Evolutionary conservation across 2,888 invertebrate genomes (phyloP).

Genomic region (Drosophila putrida): DNA sequence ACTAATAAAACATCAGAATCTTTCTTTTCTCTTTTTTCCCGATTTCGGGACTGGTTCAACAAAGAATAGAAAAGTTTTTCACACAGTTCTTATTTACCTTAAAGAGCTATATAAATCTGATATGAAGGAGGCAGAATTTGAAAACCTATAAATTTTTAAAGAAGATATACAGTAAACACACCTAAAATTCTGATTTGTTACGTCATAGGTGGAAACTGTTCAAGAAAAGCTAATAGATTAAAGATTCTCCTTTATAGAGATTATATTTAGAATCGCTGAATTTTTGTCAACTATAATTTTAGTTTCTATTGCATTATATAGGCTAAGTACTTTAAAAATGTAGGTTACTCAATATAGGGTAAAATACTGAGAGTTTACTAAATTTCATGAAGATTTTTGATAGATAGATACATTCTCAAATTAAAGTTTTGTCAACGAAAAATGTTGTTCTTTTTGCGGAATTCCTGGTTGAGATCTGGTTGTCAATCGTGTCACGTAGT

Average conservation of each 20-base stretch:
- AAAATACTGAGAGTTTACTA: background rate
- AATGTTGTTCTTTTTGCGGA: background rate
- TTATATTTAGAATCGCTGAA: background rate
- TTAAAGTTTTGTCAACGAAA: background rate
- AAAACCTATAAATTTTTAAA: too few species aligned
- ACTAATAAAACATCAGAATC: too few species aligned
- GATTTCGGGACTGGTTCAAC: too few species aligned
- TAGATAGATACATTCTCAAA: background rate
- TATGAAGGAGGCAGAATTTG: too few species aligned
- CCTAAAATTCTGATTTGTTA: too few species aligned
- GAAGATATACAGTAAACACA: too few species aligned
- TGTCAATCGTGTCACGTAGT: slow-evolving; percentile 33
- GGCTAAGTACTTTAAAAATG: background rate
- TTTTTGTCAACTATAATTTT: background rate
- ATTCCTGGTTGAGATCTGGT: slow-evolving; percentile 1
- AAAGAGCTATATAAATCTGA: too few species aligned
- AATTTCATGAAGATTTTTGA: background rate
- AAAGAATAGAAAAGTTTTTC: too few species aligned
- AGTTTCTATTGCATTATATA: background rate
- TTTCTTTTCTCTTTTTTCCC: too few species aligned
- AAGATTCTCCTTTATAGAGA: background rate
- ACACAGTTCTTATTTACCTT: too few species aligned
- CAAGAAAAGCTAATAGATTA: too few species aligned
- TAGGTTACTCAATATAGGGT: background rate
- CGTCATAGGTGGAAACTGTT: too few species aligned